Evolutionary conservation across 2,113 vertebrate genomes (phyloP), one percentile per base, ranked within the genome.

Genomic region (Ursus arctos): DNA sequence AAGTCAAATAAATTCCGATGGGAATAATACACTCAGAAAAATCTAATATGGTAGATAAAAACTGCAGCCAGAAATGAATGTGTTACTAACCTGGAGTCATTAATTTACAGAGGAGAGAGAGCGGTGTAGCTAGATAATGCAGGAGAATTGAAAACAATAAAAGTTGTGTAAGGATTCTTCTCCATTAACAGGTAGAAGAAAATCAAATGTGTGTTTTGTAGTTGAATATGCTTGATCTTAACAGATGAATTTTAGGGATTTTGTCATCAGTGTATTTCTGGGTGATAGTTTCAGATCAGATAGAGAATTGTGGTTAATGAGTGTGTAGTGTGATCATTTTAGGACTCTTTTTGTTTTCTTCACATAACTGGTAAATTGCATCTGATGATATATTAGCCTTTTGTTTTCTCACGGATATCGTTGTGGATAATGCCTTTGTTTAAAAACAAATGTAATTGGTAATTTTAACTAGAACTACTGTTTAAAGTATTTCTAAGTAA

Each of bases 111-210:
- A 22, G 79, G 63, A 71, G 81, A 11, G 6, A 59, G 72, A 71
- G 61, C 1, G 59, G 43, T 71, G 36, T 51, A 72, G 33, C 9
- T 36, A 8, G 59, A 47, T 82, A 79, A 49, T 43, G 9, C 5
- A n/a, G 65, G 71, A 74, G 40, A 96, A 85, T 74, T 1, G 87
- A 94, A 49, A 91, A 65, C 92, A 81, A 40, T 71, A 94, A 11
- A 63, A 95, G 43, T 40, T 98, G 87, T 98, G 87, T 16, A 84
- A 98, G 95, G 76, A 93, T 79, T 95, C 95, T 97, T 95, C 95
- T 97, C 36, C 19, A 1, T 98, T 77, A 96, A 97, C 71, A 47
- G 76, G 90, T 92, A 95, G 91, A 91, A 80, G n/a, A 72, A 79
- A 88, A 97, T 81, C 16, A 85, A 22, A 65, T 57, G 26, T 61